Evolutionary conservation across 1,140 invertebrate genomes (phyloP).

Genomic region (Drosophila pallidifrons): DNA sequence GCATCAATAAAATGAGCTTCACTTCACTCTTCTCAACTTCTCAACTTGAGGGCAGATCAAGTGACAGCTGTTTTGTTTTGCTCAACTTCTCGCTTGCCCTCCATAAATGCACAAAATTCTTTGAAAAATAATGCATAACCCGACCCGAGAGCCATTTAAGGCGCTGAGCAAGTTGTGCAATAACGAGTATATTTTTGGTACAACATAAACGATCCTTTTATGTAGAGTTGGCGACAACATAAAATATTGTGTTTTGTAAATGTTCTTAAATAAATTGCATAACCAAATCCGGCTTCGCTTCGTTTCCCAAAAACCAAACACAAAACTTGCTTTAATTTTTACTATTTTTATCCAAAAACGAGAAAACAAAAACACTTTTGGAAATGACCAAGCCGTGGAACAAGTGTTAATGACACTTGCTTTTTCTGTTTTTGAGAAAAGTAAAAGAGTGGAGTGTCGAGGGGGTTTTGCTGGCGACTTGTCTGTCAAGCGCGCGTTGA

Average conservation of each 20-base stretch:
- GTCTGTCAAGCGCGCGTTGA: conserved; percentile 49
- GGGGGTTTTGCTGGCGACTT: conserved; percentile 33
- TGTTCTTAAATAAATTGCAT: conserved; percentile 26
- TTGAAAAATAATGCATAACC: conserved; percentile 25
- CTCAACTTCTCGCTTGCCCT: conserved; percentile 17
- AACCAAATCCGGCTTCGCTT: conserved; percentile 9
- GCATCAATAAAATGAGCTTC: conserved; percentile 55
- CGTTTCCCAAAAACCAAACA: background rate
- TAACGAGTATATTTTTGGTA: conserved; percentile 2
- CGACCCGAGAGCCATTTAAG: conserved; percentile 21
- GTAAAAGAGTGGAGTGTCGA: conserved; percentile 38
- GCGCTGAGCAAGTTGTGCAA: conserved; percentile 17
- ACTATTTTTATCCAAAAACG: conserved; percentile 13
- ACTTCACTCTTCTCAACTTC: conserved; percentile 25
- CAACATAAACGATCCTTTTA: conserved; percentile 49
- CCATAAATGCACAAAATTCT: conserved; percentile 46
- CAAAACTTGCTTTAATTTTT: conserved; percentile 15
- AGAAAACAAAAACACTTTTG: conserved; percentile 29
- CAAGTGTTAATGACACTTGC: conserved; percentile 81
- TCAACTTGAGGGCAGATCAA: conserved; percentile 31
- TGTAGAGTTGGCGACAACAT: conserved; percentile 33
- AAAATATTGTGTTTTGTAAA: conserved; percentile 22
- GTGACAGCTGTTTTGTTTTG: conserved; percentile 24
- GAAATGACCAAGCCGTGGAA: conserved; percentile 30
- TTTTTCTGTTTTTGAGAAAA: conserved; percentile 34